Base-by-base conservation (phyloP, 2,797 vertebrate genomes). In the Phrynocephalus guinanensis region DNA sequence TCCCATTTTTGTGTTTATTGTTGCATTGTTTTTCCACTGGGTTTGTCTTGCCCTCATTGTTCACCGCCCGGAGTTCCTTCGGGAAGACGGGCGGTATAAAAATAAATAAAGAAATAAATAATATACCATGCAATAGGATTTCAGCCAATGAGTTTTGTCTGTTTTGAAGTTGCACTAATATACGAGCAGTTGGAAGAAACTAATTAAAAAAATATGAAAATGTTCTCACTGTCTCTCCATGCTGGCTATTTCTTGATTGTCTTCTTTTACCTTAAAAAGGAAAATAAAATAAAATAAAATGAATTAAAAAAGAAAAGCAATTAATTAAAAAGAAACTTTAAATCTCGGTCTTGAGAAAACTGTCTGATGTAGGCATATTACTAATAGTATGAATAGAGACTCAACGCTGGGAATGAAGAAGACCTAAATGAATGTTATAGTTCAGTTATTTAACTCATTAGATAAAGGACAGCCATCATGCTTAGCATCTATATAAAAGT, bases 231-330 rank as follows among this genome's bases (percentile, higher is more conserved):
- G 98, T 94, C 98, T 97, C 71, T 99, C 98, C 98, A 99, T 99
- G 95, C 97, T 98, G 94, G 98, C 98, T 66, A 99, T 99, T 96
- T 99, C 98, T 92, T 99, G 98, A 95, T 98, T 99, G 93, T 99
- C 97, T 16, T 99, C 98, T 95, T 99, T 99, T 89, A 99, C 98
- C 99, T 99, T 88, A 28, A 94, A 92, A 94, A 89, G 16, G n/a
- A 82, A 93, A 93, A 0, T 15, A 93, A 88, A 89, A 28, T 50
- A 82, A 93, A 93, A 0, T 15, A 93, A 88, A 18, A 48, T 44
- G 38, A 84, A 38, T 81, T 81, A 30, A 91, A 76, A 79, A 4
- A 13, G 18, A 83, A 71, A 82, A 87, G 22, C 50, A 87, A 38
- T 83, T 90, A 50, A 90, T 71, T 3, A 76, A 2, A 85, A 0